Base-by-base conservation (phyloP, 2,797 vertebrate species). In the Anomalospiza imberbis region DNA sequence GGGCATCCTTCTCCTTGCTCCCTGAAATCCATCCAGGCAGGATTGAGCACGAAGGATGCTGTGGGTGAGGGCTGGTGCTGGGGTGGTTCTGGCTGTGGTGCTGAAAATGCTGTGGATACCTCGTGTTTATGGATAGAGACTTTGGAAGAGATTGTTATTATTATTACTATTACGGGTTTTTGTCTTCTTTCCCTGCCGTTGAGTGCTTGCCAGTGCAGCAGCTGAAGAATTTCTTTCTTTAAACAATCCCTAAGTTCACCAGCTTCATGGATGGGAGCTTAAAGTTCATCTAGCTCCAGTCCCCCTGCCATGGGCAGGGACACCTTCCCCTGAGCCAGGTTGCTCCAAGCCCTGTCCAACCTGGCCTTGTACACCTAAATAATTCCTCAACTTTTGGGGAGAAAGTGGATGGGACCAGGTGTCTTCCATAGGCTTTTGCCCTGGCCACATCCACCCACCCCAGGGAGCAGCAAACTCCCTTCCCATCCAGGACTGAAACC, bases 331-430 rank as follows among this genome's bases (percentile, higher is more conserved):
- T 48, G 28, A 7, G 5, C 17, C 29, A 47, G 47, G 12, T 1
- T 65, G 28, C 36, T 34, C 47, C 53, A 67, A 60, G 12, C 60
- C 21, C 26, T 12, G 5, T 47, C 61, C 34, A 36, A 0, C 16
- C 32, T 26, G 20, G n/a, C 25, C 9, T 34, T 47, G 26, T n/a
- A 20, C 21, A 32, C 38, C 25, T 19, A 3, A 76, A 34, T 34
- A 60, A 66, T 36, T 53, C 36, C 58, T 65, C 28, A 57, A 0
- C 0, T 77, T 40, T 5, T 1, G 4, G 17, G 12, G 25, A 40
- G 2, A 28, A 62, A 5, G 5, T 34, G 40, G 31, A 71, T 60
- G 26, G 51, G 16, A 60, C 21, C 66, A 47, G 15, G 17, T 31
- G 2, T 40, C 44, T 21, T 29, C 42, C 53, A 58, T 0, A 17